Conservation (phyloP, 2,113 vertebrate species). For the Mugil cephalus region DNA sequence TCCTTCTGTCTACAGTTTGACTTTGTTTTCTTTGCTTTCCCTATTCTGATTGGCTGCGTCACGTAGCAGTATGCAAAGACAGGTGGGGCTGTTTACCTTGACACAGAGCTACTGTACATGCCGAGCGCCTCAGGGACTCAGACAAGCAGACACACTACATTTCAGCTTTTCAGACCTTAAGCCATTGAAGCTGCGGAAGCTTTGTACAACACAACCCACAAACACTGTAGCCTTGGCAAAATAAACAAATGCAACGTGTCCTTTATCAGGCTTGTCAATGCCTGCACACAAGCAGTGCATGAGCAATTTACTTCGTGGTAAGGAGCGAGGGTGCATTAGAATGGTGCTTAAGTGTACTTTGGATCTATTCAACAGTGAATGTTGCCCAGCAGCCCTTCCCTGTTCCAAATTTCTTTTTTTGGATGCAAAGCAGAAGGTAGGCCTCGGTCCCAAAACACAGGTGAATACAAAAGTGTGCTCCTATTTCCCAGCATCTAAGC, state of each 20-base stretch:
- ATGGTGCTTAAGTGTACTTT: background rate
- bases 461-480: constrained; percentile 48
- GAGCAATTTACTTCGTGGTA: constrained; percentile 38
- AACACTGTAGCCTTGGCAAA: constrained; percentile 54
- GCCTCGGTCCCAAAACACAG: constrained; percentile 34
- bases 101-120: constrained; percentile 61
- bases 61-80: constrained; percentile 34
- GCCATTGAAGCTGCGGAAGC: constrained; percentile 53
- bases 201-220: constrained; percentile 51
- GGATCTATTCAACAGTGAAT: constrained; percentile 27
- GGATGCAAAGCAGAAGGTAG: constrained; percentile 20
- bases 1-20: constrained; percentile 5
- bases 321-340: constrained; percentile 5
- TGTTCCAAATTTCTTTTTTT: constrained; percentile 11
- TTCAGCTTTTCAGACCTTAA: constrained; percentile 55
- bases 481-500: constrained; percentile 51
- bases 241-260: constrained; percentile 70
- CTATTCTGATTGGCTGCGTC: constrained; percentile 30
- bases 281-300: constrained; percentile 43
- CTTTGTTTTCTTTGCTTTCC: constrained; percentile 19
- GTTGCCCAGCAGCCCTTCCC: constrained; percentile 27
- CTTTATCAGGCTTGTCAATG: constrained; percentile 58
- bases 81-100: constrained; percentile 70
- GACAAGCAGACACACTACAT: constrained; percentile 37
- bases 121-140: constrained; percentile 39